phyloP scores from a whole-genome alignment of 2,113 vertebrate species.

The Thunnus maccoyii region DNA sequence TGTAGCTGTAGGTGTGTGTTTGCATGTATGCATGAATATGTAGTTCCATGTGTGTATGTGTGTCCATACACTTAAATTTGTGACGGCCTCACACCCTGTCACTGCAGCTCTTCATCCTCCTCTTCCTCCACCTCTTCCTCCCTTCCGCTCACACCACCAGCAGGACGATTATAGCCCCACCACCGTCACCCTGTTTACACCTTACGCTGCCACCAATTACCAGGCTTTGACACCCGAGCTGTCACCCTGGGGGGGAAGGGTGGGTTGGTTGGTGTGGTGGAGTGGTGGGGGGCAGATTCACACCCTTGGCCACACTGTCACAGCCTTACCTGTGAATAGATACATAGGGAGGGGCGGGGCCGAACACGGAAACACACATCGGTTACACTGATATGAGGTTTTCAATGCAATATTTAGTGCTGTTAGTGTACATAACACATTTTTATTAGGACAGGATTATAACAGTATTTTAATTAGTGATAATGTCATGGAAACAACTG shows the following conservation, averaged over 20 bases:
- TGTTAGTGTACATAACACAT: background rate
- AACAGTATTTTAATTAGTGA: background rate
- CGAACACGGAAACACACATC: background rate
- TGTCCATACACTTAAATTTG: conserved; percentile 27
- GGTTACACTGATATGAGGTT: background rate
- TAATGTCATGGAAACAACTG: too few relatives aligned
- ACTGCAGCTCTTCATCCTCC: conserved; percentile 58
- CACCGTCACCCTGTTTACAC: conserved; percentile 86
- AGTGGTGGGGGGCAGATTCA: conserved; percentile 48
- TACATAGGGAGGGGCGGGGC: conserved; percentile 11
- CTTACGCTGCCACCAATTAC: conserved; percentile 84
- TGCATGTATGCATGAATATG: background rate
- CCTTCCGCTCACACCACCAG: conserved; percentile 77
- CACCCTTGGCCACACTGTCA: conserved; percentile 73
- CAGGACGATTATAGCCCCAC: conserved; percentile 78
- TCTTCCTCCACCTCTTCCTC: conserved; percentile 43
- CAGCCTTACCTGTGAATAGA: conserved; percentile 69
- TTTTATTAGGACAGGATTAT: background rate
- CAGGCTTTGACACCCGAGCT: conserved; percentile 82
- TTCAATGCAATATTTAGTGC: background rate
- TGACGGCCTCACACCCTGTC: conserved; percentile 66
- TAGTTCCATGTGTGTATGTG: conserved; percentile 7
- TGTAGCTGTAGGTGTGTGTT: conserved; percentile 53
- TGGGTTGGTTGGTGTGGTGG: conserved; percentile 41
- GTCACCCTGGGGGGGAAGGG: conserved; percentile 46